Percentiles rank a stretch among this genome's conserved stretches.
Conservation (phyloP, 2,797 vertebrate genomes). For the Liasis olivaceus region DNA sequence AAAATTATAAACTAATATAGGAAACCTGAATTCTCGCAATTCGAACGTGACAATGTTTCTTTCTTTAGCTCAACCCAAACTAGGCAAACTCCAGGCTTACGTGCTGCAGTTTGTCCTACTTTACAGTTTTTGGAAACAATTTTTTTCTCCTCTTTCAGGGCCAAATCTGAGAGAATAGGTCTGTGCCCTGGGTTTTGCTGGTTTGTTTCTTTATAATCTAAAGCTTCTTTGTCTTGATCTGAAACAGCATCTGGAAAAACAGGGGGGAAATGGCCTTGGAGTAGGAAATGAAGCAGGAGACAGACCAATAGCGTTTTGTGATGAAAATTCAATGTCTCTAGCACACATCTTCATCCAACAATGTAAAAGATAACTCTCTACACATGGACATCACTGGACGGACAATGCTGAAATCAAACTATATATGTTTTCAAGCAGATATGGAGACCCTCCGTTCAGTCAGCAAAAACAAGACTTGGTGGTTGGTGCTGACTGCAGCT, state of each 20-base stretch:
- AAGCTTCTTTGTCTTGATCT: neutral
- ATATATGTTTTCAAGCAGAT: neutral
- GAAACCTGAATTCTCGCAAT: neutral
- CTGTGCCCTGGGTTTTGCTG: neutral
- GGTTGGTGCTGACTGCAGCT: neutral
- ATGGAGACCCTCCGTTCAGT: neutral
- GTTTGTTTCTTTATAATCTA: neutral
- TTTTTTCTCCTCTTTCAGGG: neutral
- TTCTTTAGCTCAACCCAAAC: neutral
- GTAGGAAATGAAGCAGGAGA: neutral
- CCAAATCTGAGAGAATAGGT: neutral
- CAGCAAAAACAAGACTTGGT: neutral
- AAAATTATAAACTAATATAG: neutral
- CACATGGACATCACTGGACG: neutral
- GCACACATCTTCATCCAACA: neutral
- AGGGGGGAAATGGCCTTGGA: neutral
- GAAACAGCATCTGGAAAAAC: neutral
- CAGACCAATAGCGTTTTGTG: neutral
- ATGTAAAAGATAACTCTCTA: neutral
- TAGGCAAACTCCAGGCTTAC: neutral
- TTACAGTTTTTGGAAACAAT: neutral
- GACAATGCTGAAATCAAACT: neutral
- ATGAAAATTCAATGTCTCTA: neutral
- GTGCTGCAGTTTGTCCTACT: neutral
- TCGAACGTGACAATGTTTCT: neutral